phyloP scores from a whole-genome alignment of 2,113 vertebrate species.

The Chionis minor region DNA sequence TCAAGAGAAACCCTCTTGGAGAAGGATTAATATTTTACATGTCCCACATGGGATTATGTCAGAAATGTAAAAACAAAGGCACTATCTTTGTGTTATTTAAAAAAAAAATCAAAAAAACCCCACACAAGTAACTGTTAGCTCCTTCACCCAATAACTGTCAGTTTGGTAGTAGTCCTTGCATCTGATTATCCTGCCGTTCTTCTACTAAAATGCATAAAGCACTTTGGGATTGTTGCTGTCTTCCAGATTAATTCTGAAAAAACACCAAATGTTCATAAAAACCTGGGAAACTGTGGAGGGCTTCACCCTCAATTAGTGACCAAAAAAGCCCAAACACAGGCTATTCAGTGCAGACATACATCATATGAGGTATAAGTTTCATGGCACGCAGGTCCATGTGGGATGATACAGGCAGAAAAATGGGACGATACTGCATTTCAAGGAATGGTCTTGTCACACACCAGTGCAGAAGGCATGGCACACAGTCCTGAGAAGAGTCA shows the following conservation, averaged over 20 bases:
- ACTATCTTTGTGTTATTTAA: background rate
- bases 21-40: constrained; percentile 22
- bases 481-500: background rate
- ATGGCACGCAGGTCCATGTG: background rate
- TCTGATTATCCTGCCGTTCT: background rate
- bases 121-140: background rate
- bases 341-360: background rate
- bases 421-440: background rate
- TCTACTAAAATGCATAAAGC: background rate
- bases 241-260: background rate
- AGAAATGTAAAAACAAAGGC: constrained; percentile 3
- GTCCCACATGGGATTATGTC: background rate
- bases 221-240: background rate
- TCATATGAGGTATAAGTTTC: background rate
- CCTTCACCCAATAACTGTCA: background rate
- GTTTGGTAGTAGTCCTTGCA: background rate
- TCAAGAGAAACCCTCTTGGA: constrained; percentile 29
- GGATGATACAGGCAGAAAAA: background rate
- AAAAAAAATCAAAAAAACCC: background rate
- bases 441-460: background rate
- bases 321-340: background rate
- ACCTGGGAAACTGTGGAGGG: background rate
- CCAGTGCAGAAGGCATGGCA: background rate
- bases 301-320: background rate
- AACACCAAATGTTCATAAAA: background rate